Evolutionary conservation across 2,797 vertebrate species (phyloP).

Genomic region (Acipenser ruthenus): DNA sequence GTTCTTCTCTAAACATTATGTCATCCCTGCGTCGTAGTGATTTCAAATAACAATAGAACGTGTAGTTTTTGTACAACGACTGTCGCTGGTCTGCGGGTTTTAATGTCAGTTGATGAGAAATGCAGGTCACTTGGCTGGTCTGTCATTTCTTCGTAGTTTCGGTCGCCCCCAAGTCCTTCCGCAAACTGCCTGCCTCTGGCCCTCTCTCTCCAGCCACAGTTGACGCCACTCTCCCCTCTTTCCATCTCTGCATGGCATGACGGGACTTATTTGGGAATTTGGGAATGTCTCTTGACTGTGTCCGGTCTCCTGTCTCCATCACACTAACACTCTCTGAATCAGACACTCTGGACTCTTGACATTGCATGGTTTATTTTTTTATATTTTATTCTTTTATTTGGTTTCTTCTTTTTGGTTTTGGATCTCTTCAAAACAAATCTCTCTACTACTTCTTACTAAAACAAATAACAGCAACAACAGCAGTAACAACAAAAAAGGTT

Average conservation of each 20-base stretch:
- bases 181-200: background rate
- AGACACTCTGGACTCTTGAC: slow-evolving; percentile 8
- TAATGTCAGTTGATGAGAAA: too few relatives aligned
- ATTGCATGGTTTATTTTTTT: slow-evolving; percentile 35
- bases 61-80: too few relatives aligned
- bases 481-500: slow-evolving; percentile 27
- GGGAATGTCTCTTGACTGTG: slow-evolving; percentile 37
- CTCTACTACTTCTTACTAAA: slow-evolving; percentile 48
- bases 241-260: slow-evolving; percentile 42
- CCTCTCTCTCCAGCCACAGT: background rate
- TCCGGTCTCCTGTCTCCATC: slow-evolving; percentile 40
- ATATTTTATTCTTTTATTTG: slow-evolving; percentile 35
- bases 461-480: slow-evolving; percentile 32
- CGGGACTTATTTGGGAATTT: slow-evolving; percentile 27
- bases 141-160: too few relatives aligned
- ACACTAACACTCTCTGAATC: slow-evolving; percentile 19
- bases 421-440: slow-evolving; percentile 14
- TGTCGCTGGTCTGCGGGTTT: too few relatives aligned
- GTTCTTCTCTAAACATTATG: too few relatives aligned
- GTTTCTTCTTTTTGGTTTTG: slow-evolving; percentile 23
- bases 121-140: too few relatives aligned
- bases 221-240: slow-evolving; percentile 12
- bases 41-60: too few relatives aligned
- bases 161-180: background rate
- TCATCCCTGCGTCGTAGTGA: too few relatives aligned